Evolutionary conservation across 2,797 vertebrate species (phyloP), one percentile per base, ranked within the genome.

Genomic region (Crocodylus rhombifer): DNA sequence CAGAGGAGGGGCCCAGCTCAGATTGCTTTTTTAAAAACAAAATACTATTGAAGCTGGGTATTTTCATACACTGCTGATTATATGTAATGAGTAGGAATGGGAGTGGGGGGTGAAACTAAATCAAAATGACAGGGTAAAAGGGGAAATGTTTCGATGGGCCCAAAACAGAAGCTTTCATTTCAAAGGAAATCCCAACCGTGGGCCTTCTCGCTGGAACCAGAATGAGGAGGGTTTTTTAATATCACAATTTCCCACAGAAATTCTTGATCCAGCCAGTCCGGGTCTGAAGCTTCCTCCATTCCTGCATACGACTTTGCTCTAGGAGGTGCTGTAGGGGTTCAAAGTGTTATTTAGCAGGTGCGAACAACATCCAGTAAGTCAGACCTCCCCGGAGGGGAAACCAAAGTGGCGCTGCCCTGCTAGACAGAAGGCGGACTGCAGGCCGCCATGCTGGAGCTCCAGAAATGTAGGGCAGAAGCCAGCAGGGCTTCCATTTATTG

Each of bases 401-500:
- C 42, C 42, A 20, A 18, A 7, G 5, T 9, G 67, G 7, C 25
- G 67, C 73, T 0, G 4, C 5, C 73, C 85, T 96, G 82, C 93
- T 63, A 2, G 13, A 81, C 88, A 3, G 16, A 86, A 0, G 91
- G 92, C 83, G 69, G 85, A 90, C 94, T 95, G 64, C 77, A 1
- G 85, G 83, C 84, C 85, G 95, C 90, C 88, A 82, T 3, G 30
- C 88, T 0, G 25, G 80, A 12, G 75, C 90, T 86, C 21, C 20
- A 7, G 69, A 26, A 73, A 51, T 26, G 36, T 26, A 25, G 2
- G 23, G 23, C 15, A 4, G 23, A 23, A 14, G 21, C 21, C 30
- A 69, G 4, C 13, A 7, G 12, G 11, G 36, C 21, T 25, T 42
- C 73, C 89, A 96, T 95, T 97, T 96, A 96, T 95, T 94, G 89